phyloP scores from a whole-genome alignment of 2,797 vertebrate genomes.

The Gorsachius magnificus region DNA sequence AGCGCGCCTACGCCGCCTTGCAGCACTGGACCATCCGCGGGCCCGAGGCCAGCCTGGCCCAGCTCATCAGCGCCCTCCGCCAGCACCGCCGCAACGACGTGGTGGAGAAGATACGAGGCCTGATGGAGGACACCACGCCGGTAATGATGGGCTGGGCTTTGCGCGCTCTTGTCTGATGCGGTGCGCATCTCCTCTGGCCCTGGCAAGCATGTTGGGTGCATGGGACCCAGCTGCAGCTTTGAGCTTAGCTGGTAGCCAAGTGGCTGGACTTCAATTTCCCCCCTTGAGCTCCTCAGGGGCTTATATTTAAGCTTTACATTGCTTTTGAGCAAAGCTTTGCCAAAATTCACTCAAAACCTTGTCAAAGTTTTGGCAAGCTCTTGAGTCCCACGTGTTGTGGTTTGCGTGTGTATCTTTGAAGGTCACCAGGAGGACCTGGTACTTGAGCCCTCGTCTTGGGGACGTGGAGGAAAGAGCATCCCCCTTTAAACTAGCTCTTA shows the following conservation, averaged over 20 bases:
- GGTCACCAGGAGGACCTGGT: neutral
- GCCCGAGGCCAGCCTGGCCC: slow-evolving; percentile 91
- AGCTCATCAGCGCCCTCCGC: slow-evolving; percentile 93
- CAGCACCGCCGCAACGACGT: slow-evolving; percentile 92
- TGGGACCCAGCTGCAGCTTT: fast-evolving
- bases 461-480: neutral
- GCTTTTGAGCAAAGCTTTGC: neutral
- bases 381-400: fast-evolving
- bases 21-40: slow-evolving; percentile 97
- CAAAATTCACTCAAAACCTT: neutral
- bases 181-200: fast-evolving
- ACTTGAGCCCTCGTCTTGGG: fast-evolving
- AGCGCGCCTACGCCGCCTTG: slow-evolving; percentile 91
- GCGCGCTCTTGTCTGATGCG: fast-evolving
- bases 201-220: fast-evolving
- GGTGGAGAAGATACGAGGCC: slow-evolving; percentile 93
- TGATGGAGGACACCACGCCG: slow-evolving; percentile 96
- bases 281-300: fast-evolving
- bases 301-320: fast-evolving
- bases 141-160: slow-evolving; percentile 49
- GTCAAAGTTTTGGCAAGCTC: neutral
- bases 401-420: fast-evolving
- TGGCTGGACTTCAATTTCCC: fast-evolving
- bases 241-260: fast-evolving
- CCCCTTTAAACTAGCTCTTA: neutral